These are phyloP conservation scores for Decapterus maruadsi DNA, from an alignment of 2,797 vertebrate species.

Conservation along the genomic window DNA sequence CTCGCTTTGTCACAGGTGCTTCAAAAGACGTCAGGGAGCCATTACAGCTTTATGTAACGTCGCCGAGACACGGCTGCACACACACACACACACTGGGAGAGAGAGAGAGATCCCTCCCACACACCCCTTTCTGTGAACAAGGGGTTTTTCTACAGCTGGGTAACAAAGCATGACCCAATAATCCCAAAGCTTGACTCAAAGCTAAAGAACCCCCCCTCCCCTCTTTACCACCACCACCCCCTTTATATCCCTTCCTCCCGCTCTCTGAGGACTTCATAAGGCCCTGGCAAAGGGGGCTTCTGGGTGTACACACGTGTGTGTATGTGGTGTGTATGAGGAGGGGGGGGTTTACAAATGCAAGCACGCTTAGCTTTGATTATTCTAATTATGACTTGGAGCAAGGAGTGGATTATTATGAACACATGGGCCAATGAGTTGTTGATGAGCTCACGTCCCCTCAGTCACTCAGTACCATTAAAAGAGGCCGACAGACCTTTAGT, in stretches of 20 bases:
- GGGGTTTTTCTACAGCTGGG: conserved; percentile 87
- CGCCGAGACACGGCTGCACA: conserved; percentile 25
- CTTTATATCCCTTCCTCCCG: conserved; percentile 77
- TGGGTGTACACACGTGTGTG: conserved; percentile 41
- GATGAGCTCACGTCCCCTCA: conserved; percentile 74
- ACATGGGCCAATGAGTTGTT: conserved; percentile 72
- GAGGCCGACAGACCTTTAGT: conserved; percentile 45
- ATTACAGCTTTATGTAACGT: conserved; percentile 78
- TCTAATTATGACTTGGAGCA: conserved; percentile 84
- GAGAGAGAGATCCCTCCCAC: not conserved
- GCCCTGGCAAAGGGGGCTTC: conserved; percentile 59
- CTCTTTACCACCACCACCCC: conserved; percentile 46
- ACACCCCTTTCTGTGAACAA: conserved; percentile 80
- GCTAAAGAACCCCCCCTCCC: conserved; percentile 72
- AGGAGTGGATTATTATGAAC: conserved; percentile 76
- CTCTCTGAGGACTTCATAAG: conserved; percentile 86
- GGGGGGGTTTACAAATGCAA: conserved; percentile 69
- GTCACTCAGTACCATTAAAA: conserved; percentile 47
- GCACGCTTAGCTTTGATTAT: conserved; percentile 83
- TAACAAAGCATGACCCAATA: conserved; percentile 91
- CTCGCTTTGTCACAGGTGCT: conserved; percentile 59
- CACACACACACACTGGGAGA: conserved; percentile 43
- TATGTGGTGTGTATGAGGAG: conserved; percentile 23
- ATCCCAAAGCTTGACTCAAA: conserved; percentile 87
- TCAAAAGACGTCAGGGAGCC: conserved; percentile 69